A percentile compares a stretch with the other conserved stretches of the same genome.
Evolutionary conservation across 2,797 vertebrate genomes (phyloP).

Genomic region (Euphonia xanthogaster): DNA sequence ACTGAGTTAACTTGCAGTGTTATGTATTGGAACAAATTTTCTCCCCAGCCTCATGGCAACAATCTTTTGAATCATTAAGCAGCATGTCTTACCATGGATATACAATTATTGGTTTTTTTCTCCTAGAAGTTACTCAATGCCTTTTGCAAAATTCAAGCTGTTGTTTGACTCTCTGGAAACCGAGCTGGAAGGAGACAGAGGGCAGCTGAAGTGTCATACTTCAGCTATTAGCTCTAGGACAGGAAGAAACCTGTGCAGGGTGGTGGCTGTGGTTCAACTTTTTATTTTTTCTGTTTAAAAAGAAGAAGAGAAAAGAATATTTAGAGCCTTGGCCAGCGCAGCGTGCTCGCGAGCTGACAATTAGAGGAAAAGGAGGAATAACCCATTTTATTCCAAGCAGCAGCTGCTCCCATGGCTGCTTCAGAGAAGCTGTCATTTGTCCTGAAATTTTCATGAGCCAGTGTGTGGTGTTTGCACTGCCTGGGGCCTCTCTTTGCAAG

Average conservation of each 20-base stretch:
- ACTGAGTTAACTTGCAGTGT: neutral
- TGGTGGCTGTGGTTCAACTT: neutral
- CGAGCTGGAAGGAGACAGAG: neutral
- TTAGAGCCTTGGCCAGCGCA: neutral
- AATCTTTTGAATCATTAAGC: conserved; percentile 15
- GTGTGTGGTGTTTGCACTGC: conserved; percentile 39
- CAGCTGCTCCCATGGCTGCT: conserved; percentile 2
- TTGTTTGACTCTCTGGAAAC: neutral
- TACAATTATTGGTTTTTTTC: neutral
- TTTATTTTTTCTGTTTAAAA: neutral
- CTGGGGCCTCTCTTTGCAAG: conserved; percentile 35
- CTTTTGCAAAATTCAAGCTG: conserved; percentile 10
- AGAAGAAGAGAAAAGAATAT: neutral
- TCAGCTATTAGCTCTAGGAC: neutral
- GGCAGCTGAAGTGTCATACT: neutral
- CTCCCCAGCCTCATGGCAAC: neutral
- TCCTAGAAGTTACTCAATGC: neutral
- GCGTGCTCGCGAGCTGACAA: neutral
- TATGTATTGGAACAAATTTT: neutral
- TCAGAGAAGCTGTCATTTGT: conserved; percentile 36
- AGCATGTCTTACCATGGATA: neutral
- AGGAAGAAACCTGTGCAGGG: neutral
- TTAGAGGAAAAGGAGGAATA: conserved; percentile 8
- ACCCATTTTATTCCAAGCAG: neutral
- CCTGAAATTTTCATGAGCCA: conserved; percentile 56